A percentile compares a stretch with the other conserved stretches of the same genome.
Conservation (phyloP, 2,888 invertebrate species). For the Lycaena phlaeas region DNA sequence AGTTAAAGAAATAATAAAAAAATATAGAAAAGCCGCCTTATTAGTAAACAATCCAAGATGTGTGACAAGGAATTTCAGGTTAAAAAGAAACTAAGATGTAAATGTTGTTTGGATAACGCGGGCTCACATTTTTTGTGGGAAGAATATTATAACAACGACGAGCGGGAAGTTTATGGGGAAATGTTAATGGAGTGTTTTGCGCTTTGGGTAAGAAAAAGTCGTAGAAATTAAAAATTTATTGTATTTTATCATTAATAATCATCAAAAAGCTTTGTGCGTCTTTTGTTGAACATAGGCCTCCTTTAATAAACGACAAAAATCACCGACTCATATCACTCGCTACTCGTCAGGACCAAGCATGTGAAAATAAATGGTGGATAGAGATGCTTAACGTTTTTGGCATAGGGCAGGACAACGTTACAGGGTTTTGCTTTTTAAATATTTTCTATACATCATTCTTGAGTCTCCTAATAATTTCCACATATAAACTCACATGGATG, state of each 20-base stretch:
- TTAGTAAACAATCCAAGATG: slow-evolving; percentile 2
- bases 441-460: too few relatives aligned
- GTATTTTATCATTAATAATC: too few relatives aligned
- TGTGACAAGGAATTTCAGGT: neutral
- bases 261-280: too few relatives aligned
- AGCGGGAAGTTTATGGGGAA: slow-evolving; percentile 37
- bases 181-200: slow-evolving; percentile 46
- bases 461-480: too few relatives aligned
- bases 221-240: neutral
- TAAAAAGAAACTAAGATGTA: slow-evolving; percentile 24
- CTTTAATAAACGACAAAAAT: too few relatives aligned
- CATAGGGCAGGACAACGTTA: too few relatives aligned
- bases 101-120: slow-evolving; percentile 42
- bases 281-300: too few relatives aligned
- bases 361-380: too few relatives aligned
- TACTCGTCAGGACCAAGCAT: too few relatives aligned
- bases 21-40: neutral
- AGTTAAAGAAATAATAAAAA: neutral
- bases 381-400: too few relatives aligned
- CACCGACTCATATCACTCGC: too few relatives aligned
- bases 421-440: too few relatives aligned
- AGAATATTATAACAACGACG: slow-evolving; percentile 26
- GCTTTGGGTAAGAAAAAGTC: slow-evolving; percentile 32
- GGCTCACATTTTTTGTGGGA: slow-evolving; percentile 42
- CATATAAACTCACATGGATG: neutral